A percentile compares a stretch with the other conserved stretches of the same genome.
These are phyloP conservation scores for Tetragonula clypearis DNA, from an alignment of 1,140 invertebrate species.

Conservation along the genomic window DNA sequence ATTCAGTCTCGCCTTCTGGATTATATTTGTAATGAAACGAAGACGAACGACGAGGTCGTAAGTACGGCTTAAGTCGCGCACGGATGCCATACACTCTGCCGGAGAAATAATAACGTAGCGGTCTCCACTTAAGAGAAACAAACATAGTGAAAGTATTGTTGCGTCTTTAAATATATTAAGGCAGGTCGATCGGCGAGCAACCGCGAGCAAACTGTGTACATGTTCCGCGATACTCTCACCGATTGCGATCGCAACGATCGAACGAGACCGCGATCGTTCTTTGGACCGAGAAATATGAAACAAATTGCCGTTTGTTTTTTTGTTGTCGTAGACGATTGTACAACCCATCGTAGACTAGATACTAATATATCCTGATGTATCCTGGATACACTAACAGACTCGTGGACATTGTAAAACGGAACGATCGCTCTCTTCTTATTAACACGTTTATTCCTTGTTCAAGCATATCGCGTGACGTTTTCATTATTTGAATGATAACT, in stretches of 20 bases:
- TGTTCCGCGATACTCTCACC: not conserved
- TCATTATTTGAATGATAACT: too few species aligned
- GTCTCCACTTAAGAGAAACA: constrained; percentile 40
- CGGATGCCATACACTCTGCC: not conserved
- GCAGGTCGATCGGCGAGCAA: constrained; percentile 54
- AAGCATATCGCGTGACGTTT: too few species aligned
- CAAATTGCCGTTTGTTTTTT: not conserved
- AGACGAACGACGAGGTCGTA: not conserved
- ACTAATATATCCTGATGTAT: too few species aligned
- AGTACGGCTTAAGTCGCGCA: constrained; percentile 14
- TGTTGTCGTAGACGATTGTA: too few species aligned
- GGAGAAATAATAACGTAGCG: constrained; percentile 36
- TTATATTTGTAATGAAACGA: too few species aligned
- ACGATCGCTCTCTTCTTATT: too few species aligned
- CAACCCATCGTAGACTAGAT: too few species aligned
- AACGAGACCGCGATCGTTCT: not conserved
- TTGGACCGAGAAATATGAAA: not conserved
- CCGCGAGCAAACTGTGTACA: not conserved
- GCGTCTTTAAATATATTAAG: constrained; percentile 66
- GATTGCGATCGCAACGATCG: not conserved
- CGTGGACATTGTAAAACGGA: too few species aligned
- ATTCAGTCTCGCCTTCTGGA: too few species aligned
- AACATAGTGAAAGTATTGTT: constrained; percentile 69
- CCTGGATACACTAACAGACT: too few species aligned
- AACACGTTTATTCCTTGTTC: too few species aligned